Base-by-base conservation (phyloP, 2,113 vertebrate species). In the Ictalurus furcatus region DNA sequence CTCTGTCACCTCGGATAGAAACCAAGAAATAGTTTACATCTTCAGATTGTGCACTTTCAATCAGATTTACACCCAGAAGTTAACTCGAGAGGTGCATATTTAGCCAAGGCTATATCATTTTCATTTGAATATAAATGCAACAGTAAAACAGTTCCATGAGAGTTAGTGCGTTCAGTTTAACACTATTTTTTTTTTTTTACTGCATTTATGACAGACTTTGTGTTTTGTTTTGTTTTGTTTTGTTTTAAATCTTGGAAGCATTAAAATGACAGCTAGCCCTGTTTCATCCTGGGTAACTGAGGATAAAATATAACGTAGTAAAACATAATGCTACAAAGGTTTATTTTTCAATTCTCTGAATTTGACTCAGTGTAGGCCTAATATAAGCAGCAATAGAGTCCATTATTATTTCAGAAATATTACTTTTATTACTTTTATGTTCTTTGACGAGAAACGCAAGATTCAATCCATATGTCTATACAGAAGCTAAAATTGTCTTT, bases 1-100 rank as follows among this genome's bases (percentile, higher is more conserved):
- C 88, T 85, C 52, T 34, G 81, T 74, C 88, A 54, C 85, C 58
- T 86, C 54, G 40, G 71, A 79, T 16, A 87, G 58, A 87, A 84
- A 85, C 54, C 74, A 17, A 61, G 76, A 73, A 59, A 56, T 69
- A 71, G 48, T 48, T 52, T 37, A 48, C 86, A 87, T 63, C 59
- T 9, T 23, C 44, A 69, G 54, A 76, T 37, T 76, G 76, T 28
- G 25, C 23, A 25, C 73, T 34, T 44, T 63, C 25, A 87, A 58
- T 13, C 54, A 87, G 25, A 79, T 63, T 65, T 79, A 74, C 25
- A 79, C 0, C 30, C 56, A 23, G 80, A 8, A 59, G 1, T 37
- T 9, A 82, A 82, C n/a, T 59, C 56, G 1, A 23, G 79, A 56
- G 48, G 3, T 59, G 56, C n/a, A 13, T 21, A 59, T 59, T 37